A percentile compares a stretch with the other conserved stretches of the same genome.
Evolutionary conservation across 1,140 invertebrate genomes (phyloP).

Genomic region (Drosophila erecta): DNA sequence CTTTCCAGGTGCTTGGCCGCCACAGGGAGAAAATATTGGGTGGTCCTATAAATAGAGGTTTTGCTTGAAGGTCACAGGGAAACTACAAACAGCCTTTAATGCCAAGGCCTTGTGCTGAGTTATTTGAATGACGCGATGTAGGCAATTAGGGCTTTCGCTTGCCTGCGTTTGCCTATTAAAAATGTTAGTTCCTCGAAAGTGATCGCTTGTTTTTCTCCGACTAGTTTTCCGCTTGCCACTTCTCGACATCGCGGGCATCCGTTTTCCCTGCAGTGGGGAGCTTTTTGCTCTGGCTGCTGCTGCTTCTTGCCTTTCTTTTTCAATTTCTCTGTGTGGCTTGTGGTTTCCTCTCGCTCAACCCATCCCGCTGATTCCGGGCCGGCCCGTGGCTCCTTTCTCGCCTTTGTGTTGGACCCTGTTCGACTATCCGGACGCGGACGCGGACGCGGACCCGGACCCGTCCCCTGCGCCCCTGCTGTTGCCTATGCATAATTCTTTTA

Average conservation of each 20-base stretch:
- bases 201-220: neutral
- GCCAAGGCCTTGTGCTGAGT: too few relatives aligned
- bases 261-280: neutral
- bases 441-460: neutral
- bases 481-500: constrained; percentile 80
- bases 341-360: constrained; percentile 53
- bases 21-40: constrained; percentile 9
- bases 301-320: constrained; percentile 40
- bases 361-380: constrained; percentile 6
- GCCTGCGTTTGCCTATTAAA: too few relatives aligned
- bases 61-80: neutral
- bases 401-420: constrained; percentile 50
- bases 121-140: too few relatives aligned
- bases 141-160: too few relatives aligned
- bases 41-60: neutral
- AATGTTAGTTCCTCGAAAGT: neutral
- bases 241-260: constrained; percentile 3
- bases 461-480: constrained; percentile 4
- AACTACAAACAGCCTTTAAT: too few relatives aligned
- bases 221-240: constrained; percentile 11
- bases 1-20: neutral
- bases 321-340: constrained; percentile 63
- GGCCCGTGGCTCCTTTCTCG: constrained; percentile 28
- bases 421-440: constrained; percentile 5
- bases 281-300: neutral